phyloP scores from a whole-genome alignment of 1,140 invertebrate species.

The Lordiphosa collinella region DNA sequence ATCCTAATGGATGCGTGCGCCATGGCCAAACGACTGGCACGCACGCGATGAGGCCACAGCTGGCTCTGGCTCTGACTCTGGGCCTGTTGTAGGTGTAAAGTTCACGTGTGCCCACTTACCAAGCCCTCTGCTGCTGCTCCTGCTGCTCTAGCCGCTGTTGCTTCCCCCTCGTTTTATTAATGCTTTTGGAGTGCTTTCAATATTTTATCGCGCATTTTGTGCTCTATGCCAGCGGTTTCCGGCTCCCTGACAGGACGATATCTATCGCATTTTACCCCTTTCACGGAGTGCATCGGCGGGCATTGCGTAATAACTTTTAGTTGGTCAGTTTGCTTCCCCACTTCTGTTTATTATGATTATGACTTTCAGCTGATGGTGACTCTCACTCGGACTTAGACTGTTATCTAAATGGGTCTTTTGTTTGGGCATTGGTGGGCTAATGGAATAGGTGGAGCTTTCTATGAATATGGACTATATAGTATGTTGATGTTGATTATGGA shows the following conservation, averaged over 20 bases:
- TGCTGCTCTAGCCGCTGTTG: not conserved
- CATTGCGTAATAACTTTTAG: conserved; percentile 73
- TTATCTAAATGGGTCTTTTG: conserved; percentile 77
- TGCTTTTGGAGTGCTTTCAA: conserved; percentile 76
- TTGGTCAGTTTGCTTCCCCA: conserved; percentile 39
- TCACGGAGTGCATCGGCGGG: conserved; percentile 44
- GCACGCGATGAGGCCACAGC: conserved; percentile 63
- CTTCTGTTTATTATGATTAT: conserved; percentile 73
- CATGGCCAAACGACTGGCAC: conserved; percentile 59
- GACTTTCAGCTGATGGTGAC: conserved; percentile 37
- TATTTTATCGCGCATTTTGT: conserved; percentile 67
- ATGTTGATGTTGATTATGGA: conserved; percentile 37
- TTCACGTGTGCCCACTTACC: conserved; percentile 76
- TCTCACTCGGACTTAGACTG: conserved; percentile 18
- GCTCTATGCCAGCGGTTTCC: conserved; percentile 37
- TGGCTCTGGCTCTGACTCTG: conserved; percentile 15
- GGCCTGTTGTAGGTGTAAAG: conserved; percentile 61
- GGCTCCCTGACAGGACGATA: conserved; percentile 36
- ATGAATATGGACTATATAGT: not conserved
- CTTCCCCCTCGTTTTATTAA: conserved; percentile 55
- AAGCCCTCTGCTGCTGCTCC: conserved; percentile 17
- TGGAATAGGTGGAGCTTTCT: conserved; percentile 47
- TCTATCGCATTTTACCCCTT: conserved; percentile 37
- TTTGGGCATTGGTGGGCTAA: conserved; percentile 46
- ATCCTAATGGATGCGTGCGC: conserved; percentile 75